These are phyloP conservation scores for Camponotus pennsylvanicus DNA, from an alignment of 1,140 invertebrate species.

Conservation along the genomic window DNA sequence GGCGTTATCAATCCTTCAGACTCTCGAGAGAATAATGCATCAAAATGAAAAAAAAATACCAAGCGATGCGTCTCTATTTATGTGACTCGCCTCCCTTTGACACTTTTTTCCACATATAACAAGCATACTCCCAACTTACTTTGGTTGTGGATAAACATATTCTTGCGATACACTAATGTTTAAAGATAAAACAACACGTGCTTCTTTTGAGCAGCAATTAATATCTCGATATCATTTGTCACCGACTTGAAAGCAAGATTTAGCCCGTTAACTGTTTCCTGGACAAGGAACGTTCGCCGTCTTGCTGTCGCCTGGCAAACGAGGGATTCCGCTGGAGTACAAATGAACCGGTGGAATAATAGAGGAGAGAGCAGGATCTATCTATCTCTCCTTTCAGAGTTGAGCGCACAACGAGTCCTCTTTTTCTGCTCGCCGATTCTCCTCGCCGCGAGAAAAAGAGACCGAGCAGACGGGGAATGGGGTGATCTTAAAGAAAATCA, in stretches of 20 bases:
- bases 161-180: neutral
- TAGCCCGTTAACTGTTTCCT: constrained; percentile 18
- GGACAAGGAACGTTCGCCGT: neutral
- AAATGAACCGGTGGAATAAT: constrained; percentile 33
- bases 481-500: constrained; percentile 7
- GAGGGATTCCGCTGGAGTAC: neutral
- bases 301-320: constrained; percentile 26
- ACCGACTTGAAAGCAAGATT: constrained; percentile 2
- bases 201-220: neutral
- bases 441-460: neutral
- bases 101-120: neutral
- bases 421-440: neutral
- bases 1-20: constrained; percentile 47
- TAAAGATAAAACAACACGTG: neutral
- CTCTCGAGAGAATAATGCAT: neutral
- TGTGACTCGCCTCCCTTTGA: neutral
- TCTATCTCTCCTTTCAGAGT: neutral
- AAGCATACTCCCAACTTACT: neutral
- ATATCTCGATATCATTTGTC: constrained; percentile 32
- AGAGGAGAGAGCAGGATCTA: neutral
- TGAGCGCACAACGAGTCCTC: neutral
- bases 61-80: constrained; percentile 3
- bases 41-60: neutral
- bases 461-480: too few relatives aligned
- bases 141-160: neutral